phyloP scores from a whole-genome alignment of 2,113 vertebrate species.

The Psettodes erumei region DNA sequence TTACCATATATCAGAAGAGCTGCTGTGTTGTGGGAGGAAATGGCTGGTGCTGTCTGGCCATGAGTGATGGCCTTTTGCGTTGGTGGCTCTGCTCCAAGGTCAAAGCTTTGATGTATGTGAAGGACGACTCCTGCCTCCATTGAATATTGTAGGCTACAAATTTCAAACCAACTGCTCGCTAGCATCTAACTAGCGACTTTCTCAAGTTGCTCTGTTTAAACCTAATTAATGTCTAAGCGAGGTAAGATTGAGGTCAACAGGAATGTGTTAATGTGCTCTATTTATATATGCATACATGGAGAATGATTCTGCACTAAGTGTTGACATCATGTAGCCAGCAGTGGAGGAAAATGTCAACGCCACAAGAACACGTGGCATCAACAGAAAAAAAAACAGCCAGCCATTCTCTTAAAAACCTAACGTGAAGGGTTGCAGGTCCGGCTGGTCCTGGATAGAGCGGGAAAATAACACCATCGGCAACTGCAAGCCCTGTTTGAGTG shows the following conservation, averaged over 20 bases:
- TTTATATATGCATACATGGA: not conserved
- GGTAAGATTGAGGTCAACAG: not conserved
- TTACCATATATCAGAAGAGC: slow-evolving; percentile 41
- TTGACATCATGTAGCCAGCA: slow-evolving; percentile 11
- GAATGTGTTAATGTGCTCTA: not conserved
- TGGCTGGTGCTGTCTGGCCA: slow-evolving; percentile 40
- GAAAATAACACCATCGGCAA: slow-evolving; percentile 10
- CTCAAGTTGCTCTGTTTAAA: too few species aligned
- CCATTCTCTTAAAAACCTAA: slow-evolving; percentile 17
- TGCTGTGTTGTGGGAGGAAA: slow-evolving; percentile 41
- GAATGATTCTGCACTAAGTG: slow-evolving; percentile 36
- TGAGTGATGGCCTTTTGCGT: slow-evolving; percentile 60
- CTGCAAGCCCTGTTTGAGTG: not conserved
- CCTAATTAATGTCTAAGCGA: not conserved
- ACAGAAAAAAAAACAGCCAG: slow-evolving; percentile 21
- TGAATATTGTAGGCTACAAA: not conserved
- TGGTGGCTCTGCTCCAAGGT: slow-evolving; percentile 61
- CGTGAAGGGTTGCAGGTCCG: not conserved
- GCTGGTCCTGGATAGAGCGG: not conserved
- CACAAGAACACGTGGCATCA: not conserved
- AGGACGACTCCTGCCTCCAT: not conserved
- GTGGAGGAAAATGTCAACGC: slow-evolving; percentile 2
- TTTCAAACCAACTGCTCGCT: not conserved
- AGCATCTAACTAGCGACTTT: too few species aligned
- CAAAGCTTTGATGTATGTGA: slow-evolving; percentile 61